A percentile compares a stretch with the other conserved stretches of the same genome.
These are phyloP conservation scores for Ibidorhyncha struthersii DNA, from an alignment of 2,113 vertebrate species.

Conservation along the genomic window DNA sequence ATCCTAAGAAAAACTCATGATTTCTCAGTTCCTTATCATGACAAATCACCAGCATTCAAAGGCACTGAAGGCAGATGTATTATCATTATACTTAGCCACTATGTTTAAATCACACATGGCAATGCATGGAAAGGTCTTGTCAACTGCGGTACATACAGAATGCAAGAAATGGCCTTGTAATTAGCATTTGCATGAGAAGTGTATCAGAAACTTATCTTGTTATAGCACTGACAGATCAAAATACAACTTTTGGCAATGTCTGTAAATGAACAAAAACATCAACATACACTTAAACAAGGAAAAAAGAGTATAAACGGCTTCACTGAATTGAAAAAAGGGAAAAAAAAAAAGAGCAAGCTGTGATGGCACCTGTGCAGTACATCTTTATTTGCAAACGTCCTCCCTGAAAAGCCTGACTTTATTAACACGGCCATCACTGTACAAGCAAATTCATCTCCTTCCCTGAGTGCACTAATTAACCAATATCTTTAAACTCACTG, in stretches of 20 bases:
- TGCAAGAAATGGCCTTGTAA: neutral
- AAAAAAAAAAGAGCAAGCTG: neutral
- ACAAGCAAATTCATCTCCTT: neutral
- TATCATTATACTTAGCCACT: neutral
- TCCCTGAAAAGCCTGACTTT: neutral
- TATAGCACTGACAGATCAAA: constrained; percentile 2
- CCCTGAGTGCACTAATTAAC: neutral
- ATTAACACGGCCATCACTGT: neutral
- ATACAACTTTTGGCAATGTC: constrained; percentile 5
- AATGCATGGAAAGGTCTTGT: neutral
- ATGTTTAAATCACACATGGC: neutral
- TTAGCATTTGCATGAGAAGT: constrained; percentile 4
- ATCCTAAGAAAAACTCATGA: neutral
- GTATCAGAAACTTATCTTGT: neutral
- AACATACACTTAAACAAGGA: neutral
- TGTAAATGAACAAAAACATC: neutral
- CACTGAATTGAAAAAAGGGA: neutral
- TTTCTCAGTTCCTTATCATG: neutral
- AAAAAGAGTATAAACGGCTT: neutral
- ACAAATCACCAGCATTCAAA: neutral
- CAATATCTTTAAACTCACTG: neutral
- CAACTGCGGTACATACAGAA: neutral
- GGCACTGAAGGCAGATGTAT: neutral
- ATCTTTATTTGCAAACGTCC: neutral
- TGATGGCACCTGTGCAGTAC: neutral